phyloP scores from a whole-genome alignment of 2,113 vertebrate species.

The Notarius quadriscutis region DNA sequence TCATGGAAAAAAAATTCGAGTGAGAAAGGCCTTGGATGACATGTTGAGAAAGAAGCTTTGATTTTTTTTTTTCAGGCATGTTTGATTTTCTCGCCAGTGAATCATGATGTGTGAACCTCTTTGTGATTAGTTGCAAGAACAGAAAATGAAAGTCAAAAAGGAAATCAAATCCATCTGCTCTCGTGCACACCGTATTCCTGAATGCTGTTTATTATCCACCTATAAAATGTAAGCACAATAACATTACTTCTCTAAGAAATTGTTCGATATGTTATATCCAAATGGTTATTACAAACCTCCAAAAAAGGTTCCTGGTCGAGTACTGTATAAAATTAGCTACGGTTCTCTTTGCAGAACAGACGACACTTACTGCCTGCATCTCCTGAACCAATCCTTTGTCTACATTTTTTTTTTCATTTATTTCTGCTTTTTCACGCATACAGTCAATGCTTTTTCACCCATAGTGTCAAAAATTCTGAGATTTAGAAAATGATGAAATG shows the following conservation, averaged over 20 bases:
- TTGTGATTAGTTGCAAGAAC: neutral
- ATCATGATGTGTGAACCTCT: neutral
- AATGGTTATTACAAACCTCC: neutral
- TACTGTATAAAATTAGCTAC: neutral
- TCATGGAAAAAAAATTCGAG: neutral
- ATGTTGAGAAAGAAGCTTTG: neutral
- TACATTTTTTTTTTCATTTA: neutral
- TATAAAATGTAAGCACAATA: neutral
- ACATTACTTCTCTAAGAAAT: neutral
- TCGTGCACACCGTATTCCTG: neutral
- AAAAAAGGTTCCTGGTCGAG: neutral
- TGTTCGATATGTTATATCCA: neutral
- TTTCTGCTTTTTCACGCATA: neutral
- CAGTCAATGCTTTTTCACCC: neutral
- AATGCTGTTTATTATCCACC: neutral
- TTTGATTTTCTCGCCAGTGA: neutral
- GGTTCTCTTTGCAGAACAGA: neutral
- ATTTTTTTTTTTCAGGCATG: neutral
- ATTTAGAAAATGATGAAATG: neutral
- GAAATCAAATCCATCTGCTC: neutral
- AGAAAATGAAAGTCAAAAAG: neutral
- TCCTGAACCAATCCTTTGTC: neutral
- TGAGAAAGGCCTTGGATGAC: neutral
- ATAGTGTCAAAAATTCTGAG: neutral
- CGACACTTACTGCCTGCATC: neutral